Base-by-base conservation (phyloP, 2,888 invertebrate species). In the Eledona agricola region DNA sequence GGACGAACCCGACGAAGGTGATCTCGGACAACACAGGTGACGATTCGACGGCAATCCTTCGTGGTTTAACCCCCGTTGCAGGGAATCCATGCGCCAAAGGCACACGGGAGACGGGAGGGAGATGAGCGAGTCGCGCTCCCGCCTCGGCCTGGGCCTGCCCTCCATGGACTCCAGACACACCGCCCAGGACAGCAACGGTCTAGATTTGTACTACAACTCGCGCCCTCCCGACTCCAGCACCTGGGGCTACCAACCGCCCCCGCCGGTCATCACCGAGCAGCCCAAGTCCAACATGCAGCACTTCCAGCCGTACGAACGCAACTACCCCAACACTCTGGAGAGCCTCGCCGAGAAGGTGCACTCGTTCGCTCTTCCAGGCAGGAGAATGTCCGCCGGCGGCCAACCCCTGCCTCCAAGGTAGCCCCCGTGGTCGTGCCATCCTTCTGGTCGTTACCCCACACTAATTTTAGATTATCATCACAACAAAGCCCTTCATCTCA, bases 321-420 rank as follows among this genome's bases (percentile, higher is more conserved):
- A 84, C 47, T 90, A 90, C 72, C 90, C 91, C 1, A 93, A 93
- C 73, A 94, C 94, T 1, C 77, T 94, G 61, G 94, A 94, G 73
- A 93, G 93, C 68, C 81, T 95, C 43, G 93, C 94, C 2, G 94
- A 95, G 75, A 93, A 93, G 78, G 93, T 94, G 46, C 94, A 94
- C 75, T 88, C 93, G 42, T 93, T 91, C 76, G 80, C 80, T 2
- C 78, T 83, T 53, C 78, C 79, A 51, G 75, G 77, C 51, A 74
- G 86, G 34, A 79, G 87, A 55, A 85, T 87, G 84, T 86, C 86
- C n/a, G 83, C 86, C 10, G 86, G 86, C n/a, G 80, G 78, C 60
- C 81, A 81, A 61, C 79, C 81, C 1, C 70, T 79, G 52, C 71
- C 74, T 22, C 62, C 75, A 42, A 69, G 76, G 75, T 76, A 64